Percentiles rank a stretch among this genome's conserved stretches.
These are phyloP conservation scores for Megalopta genalis DNA, from an alignment of 1,140 invertebrate genomes.

Conservation along the genomic window DNA sequence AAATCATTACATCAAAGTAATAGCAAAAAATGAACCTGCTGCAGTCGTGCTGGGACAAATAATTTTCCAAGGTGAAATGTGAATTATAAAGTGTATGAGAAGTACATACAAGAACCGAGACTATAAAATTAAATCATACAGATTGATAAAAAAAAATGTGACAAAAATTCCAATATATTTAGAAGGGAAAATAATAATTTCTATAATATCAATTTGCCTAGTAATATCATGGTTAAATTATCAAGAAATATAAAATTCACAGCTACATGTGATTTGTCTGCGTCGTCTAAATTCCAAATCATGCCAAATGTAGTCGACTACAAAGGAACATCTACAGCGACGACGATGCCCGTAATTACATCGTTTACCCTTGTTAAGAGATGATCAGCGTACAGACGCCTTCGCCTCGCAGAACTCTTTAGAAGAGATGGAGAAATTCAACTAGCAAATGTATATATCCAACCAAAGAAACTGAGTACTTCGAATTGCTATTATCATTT, in stretches of 20 bases:
- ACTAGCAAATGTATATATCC: background rate
- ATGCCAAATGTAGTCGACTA: background rate
- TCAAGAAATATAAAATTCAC: background rate
- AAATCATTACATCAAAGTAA: too few relatives aligned
- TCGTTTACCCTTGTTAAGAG: conserved; percentile 47
- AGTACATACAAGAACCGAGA: too few relatives aligned
- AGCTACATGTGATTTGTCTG: background rate
- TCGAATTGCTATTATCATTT: background rate
- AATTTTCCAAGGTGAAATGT: too few relatives aligned
- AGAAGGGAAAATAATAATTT: too few relatives aligned
- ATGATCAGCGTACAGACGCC: conserved; percentile 20
- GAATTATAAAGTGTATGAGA: too few relatives aligned
- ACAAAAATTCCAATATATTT: too few relatives aligned
- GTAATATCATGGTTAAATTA: background rate
- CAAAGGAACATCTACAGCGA: background rate
- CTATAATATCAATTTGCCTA: too few relatives aligned
- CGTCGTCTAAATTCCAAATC: background rate
- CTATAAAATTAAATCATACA: too few relatives aligned
- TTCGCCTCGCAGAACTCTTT: conserved; percentile 13
- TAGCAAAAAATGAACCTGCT: too few relatives aligned
- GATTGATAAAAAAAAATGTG: too few relatives aligned
- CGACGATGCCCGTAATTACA: conserved; percentile 34
- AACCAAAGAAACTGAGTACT: background rate
- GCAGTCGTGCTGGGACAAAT: too few relatives aligned
- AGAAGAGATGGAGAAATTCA: conserved; percentile 26